Base-by-base conservation (phyloP, 2,888 invertebrate species). In the Acleris holmiana region DNA sequence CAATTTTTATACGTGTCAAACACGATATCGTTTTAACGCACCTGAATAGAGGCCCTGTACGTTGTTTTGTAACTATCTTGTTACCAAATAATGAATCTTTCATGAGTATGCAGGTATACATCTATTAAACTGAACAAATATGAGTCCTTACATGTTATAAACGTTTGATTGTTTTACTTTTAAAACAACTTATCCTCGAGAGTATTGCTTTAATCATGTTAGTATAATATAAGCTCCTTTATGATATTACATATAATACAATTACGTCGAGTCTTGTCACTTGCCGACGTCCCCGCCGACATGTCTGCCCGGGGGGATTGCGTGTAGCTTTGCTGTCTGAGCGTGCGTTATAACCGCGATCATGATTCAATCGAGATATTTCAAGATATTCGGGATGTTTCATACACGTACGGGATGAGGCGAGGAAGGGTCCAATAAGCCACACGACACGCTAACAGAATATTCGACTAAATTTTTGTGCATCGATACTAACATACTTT, bases 251-350 rank as follows among this genome's bases (percentile, higher is more conserved):
- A 44, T 19, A 21, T 55, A 55, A 55, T 55, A 44, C 21, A 55
- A 55, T 55, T 55, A 55, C 55, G 55, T 44, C 23, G 23, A 21
- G 55, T 44, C 55, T 44, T 44, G 55, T 55, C 55, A 44, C 55
- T 40, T 25, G 40, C 54, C 41, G 40, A 40, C 55, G 44, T 23
- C 44, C 54, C 53, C 1, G 23, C 44, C 55, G 41, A 47, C 55
- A 41, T n/a, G 18, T 10, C 21, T 17, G 55, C 55, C 55, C 23
- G 55, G 5, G 55, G 55, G 55, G 55, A 44, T 44, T 44, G 41
- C 44, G 55, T 21, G 55, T 40, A 40, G 40, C 55, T 44, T 55
- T 55, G 55, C 41, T 18, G 54, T 44, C 41, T 23, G n/a, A 23
- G 55, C 55, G 55, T 55, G 54, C 53, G 53, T 35, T 41, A 55